Conservation (phyloP, 2,797 vertebrate genomes). For the Staurois parvus region DNA sequence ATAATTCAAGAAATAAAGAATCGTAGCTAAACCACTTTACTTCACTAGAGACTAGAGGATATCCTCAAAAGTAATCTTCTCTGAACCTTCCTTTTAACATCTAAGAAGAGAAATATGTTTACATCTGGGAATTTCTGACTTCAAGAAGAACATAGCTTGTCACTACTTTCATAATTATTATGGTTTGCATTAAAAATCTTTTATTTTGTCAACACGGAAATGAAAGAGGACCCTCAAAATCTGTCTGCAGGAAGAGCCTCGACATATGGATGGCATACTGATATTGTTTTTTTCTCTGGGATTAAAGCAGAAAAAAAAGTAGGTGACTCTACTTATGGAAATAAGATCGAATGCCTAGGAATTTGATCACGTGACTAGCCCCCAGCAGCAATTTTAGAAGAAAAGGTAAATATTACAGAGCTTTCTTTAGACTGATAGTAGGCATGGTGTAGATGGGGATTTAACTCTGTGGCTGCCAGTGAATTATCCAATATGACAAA, state of each 20-base stretch:
- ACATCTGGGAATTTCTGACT: conserved; percentile 5
- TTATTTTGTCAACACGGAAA: conserved; percentile 34
- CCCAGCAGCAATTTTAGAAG: too few relatives aligned
- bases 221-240: not conserved
- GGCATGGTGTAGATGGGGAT: too few relatives aligned
- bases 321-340: not conserved
- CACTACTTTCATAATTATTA: not conserved
- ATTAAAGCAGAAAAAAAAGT: not conserved
- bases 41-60: conserved; percentile 5
- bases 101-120: conserved; percentile 20
- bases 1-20: not conserved
- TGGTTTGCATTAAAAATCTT: conserved; percentile 29
- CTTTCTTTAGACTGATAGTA: too few relatives aligned
- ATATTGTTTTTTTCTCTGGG: not conserved
- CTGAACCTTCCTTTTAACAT: not conserved
- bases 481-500: too few relatives aligned
- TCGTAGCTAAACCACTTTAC: conserved; percentile 4
- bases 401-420: too few relatives aligned
- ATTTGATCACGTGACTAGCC: too few relatives aligned
- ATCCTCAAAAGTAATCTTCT: not conserved
- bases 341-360: too few relatives aligned
- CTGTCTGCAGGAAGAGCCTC: not conserved
- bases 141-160: not conserved
- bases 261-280: conserved; percentile 16
- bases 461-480: too few relatives aligned